phyloP scores from a whole-genome alignment of 37 sponge, comb jelly and placozoan species.

The Crambe crambe region DNA sequence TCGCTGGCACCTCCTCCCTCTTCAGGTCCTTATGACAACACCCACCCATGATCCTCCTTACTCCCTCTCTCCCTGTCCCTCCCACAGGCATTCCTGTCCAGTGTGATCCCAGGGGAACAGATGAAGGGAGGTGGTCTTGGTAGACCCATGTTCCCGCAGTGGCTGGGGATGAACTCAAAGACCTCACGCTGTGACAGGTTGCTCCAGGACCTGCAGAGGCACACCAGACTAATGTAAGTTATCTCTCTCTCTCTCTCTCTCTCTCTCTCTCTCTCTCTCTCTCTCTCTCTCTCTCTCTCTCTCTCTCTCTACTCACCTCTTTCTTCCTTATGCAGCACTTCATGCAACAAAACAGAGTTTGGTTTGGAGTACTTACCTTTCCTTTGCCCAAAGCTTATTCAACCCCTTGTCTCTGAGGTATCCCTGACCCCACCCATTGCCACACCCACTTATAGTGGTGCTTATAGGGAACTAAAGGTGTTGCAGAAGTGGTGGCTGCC shows the following conservation, averaged over 20 bases:
- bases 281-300: background rate
- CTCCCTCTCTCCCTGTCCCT: too few species aligned
- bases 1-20: slow-evolving; percentile 79
- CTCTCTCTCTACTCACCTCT: background rate
- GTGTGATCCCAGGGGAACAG: slow-evolving; percentile 81
- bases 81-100: slow-evolving; percentile 81
- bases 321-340: slow-evolving; percentile 50
- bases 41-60: too few species aligned
- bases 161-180: slow-evolving; percentile 94
- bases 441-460: background rate
- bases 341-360: slow-evolving; percentile 77
- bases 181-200: slow-evolving; percentile 40
- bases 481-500: slow-evolving; percentile 52
- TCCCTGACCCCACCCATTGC: background rate
- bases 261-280: background rate
- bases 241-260: too few species aligned
- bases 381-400: slow-evolving; percentile 41
- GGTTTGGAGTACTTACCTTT: slow-evolving; percentile 79
- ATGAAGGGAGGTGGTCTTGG: slow-evolving; percentile 71
- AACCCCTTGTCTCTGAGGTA: slow-evolving; percentile 69
- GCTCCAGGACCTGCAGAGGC: slow-evolving; percentile 74
- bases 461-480: slow-evolving; percentile 66
- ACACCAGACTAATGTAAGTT: slow-evolving; percentile 67
- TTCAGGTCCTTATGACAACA: slow-evolving; percentile 45
- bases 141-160: slow-evolving; percentile 83